Evolutionary conservation across 2,797 vertebrate species (phyloP).

Genomic region (Myotis daubentonii): DNA sequence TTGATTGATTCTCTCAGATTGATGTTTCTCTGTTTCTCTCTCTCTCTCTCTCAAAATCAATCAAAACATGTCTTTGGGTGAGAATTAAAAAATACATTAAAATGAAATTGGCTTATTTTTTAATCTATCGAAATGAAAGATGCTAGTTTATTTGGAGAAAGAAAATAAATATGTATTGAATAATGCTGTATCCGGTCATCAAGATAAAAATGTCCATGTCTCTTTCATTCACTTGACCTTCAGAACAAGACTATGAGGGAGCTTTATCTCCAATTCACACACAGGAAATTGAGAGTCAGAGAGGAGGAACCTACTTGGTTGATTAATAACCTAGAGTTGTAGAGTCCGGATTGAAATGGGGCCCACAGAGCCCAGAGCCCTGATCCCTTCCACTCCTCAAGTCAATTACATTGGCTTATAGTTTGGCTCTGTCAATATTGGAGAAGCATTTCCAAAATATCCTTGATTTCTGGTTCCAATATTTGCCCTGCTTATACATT

Average conservation of each 20-base stretch:
- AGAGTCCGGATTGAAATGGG: background rate
- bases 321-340: background rate
- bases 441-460: conserved; percentile 38
- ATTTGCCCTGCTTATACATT: background rate
- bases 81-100: background rate
- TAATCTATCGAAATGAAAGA: conserved; percentile 19
- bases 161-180: background rate
- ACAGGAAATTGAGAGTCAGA: background rate
- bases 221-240: conserved; percentile 2
- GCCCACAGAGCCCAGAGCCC: background rate
- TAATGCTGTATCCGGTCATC: background rate
- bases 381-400: background rate
- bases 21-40: background rate
- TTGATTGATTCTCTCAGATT: background rate
- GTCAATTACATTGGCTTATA: background rate
- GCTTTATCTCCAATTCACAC: background rate
- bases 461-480: conserved; percentile 17
- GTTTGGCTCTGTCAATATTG: background rate
- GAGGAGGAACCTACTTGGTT: background rate
- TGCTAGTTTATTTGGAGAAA: background rate
- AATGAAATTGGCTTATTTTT: background rate
- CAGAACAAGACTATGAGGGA: background rate
- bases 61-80: background rate
- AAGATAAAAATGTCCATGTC: background rate
- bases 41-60: background rate